phyloP scores from a whole-genome alignment of 2,113 vertebrate genomes.

The Gymnarchus niloticus region DNA sequence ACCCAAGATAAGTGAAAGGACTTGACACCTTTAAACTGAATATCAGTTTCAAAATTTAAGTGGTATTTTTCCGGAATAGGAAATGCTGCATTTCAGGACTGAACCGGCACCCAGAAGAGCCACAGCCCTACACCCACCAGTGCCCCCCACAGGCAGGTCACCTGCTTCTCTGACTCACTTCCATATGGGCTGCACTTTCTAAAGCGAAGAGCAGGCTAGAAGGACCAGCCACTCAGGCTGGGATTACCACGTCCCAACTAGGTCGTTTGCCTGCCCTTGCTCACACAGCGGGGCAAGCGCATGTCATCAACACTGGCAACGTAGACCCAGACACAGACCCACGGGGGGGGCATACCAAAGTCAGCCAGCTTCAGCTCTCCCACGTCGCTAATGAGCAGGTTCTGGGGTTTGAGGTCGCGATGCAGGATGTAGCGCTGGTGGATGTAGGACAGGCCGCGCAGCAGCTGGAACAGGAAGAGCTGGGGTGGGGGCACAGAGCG shows the following conservation, averaged over 20 bases:
- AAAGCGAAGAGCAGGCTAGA: not conserved
- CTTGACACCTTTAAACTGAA: no score
- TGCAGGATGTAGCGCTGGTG: conserved; percentile 66
- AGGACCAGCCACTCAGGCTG: not conserved
- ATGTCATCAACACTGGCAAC: no score
- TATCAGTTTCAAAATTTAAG: no score
- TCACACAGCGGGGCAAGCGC: not conserved
- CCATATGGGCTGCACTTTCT: not conserved
- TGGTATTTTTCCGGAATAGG: not conserved
- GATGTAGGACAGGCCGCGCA: conserved; percentile 78
- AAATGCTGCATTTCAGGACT: not conserved
- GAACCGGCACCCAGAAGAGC: not conserved
- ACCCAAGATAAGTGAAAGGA: not conserved
- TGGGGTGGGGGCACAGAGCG: conserved; percentile 42
- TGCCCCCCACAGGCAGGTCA: not conserved
- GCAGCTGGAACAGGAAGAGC: conserved; percentile 82
- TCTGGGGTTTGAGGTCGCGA: conserved; percentile 25
- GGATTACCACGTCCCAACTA: not conserved
- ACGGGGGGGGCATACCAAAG: not conserved
- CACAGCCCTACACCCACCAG: not conserved
- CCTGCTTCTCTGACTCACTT: not conserved
- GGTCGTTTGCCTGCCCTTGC: not conserved
- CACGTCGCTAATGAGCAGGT: conserved; percentile 74
- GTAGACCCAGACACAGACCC: no score
- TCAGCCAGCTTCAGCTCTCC: conserved; percentile 77